Percentiles rank a stretch among this genome's conserved stretches.
Conservation (phyloP, 1,140 invertebrate genomes). For the Orius insidiosus region DNA sequence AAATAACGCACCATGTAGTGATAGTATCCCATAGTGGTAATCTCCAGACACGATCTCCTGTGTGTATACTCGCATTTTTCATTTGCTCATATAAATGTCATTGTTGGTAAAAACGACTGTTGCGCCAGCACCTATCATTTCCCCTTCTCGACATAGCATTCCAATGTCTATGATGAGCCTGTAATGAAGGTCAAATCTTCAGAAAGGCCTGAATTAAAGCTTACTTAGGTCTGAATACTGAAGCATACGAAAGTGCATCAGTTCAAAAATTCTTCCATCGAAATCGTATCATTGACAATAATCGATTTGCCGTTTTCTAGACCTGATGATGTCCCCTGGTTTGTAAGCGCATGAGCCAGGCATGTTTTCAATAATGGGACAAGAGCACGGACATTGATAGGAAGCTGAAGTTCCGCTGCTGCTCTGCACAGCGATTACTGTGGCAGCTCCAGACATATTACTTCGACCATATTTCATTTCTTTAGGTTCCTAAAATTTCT, state of each 20-base stretch:
- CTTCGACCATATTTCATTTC: conserved; percentile 41
- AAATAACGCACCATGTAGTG: conserved; percentile 30
- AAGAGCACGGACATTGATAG: conserved; percentile 34
- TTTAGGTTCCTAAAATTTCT: conserved; percentile 22
- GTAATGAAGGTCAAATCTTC: neutral
- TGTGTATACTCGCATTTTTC: conserved; percentile 29
- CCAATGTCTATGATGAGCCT: conserved; percentile 38
- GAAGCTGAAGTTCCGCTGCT: conserved; percentile 31
- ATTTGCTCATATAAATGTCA: conserved; percentile 30
- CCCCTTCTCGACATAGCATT: conserved; percentile 27
- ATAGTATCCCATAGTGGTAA: conserved; percentile 41
- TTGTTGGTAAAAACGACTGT: conserved; percentile 39
- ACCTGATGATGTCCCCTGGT: conserved; percentile 43
- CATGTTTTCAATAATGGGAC: conserved; percentile 46
- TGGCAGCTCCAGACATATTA: conserved; percentile 51
- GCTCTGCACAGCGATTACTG: conserved; percentile 33
- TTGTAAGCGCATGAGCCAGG: conserved; percentile 37
- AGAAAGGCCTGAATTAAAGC: neutral
- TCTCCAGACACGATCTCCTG: conserved; percentile 45
- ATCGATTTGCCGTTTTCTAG: conserved; percentile 47
- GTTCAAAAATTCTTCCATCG: conserved; percentile 43
- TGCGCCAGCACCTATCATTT: conserved; percentile 33
- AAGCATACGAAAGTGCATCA: conserved; percentile 38
- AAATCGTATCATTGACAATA: conserved; percentile 47
- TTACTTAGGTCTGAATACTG: conserved; percentile 27